A percentile compares a stretch with the other conserved stretches of the same genome.
phyloP scores from a whole-genome alignment of 1,140 invertebrate genomes.

The Zaprionus ghesquierei region DNA sequence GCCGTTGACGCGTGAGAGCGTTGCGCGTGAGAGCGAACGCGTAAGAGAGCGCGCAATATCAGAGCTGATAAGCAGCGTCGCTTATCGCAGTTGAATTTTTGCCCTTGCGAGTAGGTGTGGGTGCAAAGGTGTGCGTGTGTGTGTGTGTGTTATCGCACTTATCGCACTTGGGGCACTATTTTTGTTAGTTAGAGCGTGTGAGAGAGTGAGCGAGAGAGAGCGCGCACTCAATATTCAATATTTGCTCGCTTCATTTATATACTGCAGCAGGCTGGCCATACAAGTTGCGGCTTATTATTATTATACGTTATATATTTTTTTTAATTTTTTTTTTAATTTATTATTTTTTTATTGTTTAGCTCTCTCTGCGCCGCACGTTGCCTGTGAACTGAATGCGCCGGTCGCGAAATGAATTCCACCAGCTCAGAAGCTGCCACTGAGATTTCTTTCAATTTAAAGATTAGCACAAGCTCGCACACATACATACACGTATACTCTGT shows the following conservation, averaged over 20 bases:
- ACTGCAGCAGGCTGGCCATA: background rate
- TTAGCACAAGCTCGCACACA: conserved; percentile 51
- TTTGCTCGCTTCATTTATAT: conserved; percentile 2
- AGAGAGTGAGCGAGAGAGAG: background rate
- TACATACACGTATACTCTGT: background rate
- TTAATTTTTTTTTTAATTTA: background rate
- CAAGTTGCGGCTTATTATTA: background rate
- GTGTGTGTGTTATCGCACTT: conserved; percentile 12
- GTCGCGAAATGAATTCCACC: conserved; percentile 34
- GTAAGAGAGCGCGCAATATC: conserved; percentile 1
- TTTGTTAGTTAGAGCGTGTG: background rate
- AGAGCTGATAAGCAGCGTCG: conserved; percentile 31
- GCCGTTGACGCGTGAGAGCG: conserved; percentile 12
- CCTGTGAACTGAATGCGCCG: conserved; percentile 59
- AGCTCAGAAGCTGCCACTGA: conserved; percentile 51
- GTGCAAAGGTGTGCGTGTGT: background rate
- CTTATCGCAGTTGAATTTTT: conserved; percentile 24
- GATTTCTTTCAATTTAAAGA: conserved; percentile 78
- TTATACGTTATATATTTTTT: background rate
- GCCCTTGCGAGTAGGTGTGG: conserved; percentile 11
- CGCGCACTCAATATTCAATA: conserved; percentile 15
- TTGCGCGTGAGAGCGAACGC: background rate
- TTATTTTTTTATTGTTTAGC: background rate
- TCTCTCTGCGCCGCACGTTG: conserved; percentile 29
- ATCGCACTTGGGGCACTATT: background rate